Evolutionary conservation across 2,888 invertebrate genomes (phyloP), one percentile per base, ranked within the genome.

Genomic region (Nymphalis polychloros): DNA sequence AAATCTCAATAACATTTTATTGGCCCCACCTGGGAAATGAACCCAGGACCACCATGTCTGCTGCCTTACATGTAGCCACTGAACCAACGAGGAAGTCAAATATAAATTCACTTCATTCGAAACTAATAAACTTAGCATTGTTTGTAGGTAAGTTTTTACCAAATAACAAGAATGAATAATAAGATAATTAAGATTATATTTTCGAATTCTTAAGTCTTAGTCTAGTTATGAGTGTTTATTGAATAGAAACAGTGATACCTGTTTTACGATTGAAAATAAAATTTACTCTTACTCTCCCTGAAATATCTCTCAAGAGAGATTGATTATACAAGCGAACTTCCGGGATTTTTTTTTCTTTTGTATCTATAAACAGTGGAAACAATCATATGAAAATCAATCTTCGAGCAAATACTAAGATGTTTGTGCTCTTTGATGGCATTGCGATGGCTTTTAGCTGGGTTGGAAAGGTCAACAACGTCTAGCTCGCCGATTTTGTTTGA

Each of bases 371-470:
- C 27, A 60, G 52, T 64, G 61, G 64, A 64, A 64, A 55, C 68
- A 64, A 64, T 68, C 49, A 61, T 46, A 68, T 61, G 50, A 57
- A 64, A 68, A 61, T 68, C 64, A 68, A 68, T 68, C 61, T 68
- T 64, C 46, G 46, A 55, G 49, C 60, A 68, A 68, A 68, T 49
- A 64, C 64, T 53, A 52, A 59, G 63, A 63, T 69, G 59, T 66
- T 69, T 69, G 63, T 41, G 55, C 59, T 69, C 66, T 59, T 53
- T 20, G 53, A 63, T 68, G 57, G 69, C 59, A 63, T 63, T 66
- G 65, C 52, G 49, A 63, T 52, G 59, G 66, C 69, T 59, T 63
- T 66, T 66, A 63, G 59, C 48, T 23, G 20, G 23, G 63, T 48
- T 16, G 52, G 47, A 59, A 63, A 66, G 66, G 64, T 64, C 64